phyloP scores from a whole-genome alignment of 1,140 invertebrate species.

The Melipona quadrifasciata region DNA sequence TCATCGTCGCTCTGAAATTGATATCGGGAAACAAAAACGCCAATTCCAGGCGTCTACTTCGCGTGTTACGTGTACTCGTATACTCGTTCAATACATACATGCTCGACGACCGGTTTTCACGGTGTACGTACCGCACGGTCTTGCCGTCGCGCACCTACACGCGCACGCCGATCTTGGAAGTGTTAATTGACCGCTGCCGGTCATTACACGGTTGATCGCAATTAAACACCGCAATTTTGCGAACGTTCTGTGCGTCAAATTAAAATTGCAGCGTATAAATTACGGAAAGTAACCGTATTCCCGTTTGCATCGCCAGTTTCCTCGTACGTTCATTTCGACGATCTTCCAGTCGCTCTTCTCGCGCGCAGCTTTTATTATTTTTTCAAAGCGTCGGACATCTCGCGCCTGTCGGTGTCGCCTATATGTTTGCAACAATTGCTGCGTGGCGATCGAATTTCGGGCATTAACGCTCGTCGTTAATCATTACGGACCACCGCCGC shows the following conservation, averaged over 20 bases:
- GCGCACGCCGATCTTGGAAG: constrained; percentile 31
- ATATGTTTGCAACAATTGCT: constrained; percentile 19
- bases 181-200: constrained; percentile 78
- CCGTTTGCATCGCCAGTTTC: not conserved
- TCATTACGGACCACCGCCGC: constrained; percentile 32
- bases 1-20: constrained; percentile 74
- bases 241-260: constrained; percentile 27
- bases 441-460: constrained; percentile 34
- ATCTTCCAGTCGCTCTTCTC: not conserved
- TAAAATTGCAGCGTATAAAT: constrained; percentile 35
- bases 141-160: not conserved
- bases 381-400: too few species aligned
- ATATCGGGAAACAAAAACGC: constrained; percentile 79
- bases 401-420: not conserved
- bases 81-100: constrained; percentile 30
- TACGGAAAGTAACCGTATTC: not conserved
- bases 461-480: constrained; percentile 47
- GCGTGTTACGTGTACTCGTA: constrained; percentile 55
- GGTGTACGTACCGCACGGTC: not conserved
- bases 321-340: not conserved
- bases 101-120: constrained; percentile 1
- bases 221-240: constrained; percentile 64
- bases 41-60: constrained; percentile 76
- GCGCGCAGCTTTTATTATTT: too few species aligned
- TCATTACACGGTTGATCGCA: constrained; percentile 75